These are phyloP conservation scores for Pachyramphus minor DNA, from an alignment of 2,113 vertebrate species.

Conservation along the genomic window DNA sequence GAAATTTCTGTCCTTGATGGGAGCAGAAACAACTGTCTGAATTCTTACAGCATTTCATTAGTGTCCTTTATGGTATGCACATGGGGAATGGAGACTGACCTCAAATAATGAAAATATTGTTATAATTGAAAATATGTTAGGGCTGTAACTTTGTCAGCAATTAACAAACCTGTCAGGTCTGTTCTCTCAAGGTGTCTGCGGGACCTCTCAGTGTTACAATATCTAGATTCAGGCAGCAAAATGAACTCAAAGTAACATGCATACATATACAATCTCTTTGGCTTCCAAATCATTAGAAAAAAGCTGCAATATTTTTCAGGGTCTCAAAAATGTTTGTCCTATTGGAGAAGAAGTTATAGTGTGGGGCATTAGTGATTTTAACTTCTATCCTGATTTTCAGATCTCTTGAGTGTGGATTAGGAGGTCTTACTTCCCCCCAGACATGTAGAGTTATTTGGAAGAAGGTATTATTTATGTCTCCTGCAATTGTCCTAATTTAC, in stretches of 20 bases:
- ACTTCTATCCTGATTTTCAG: not conserved
- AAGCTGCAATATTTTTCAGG: not conserved
- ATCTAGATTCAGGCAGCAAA: not conserved
- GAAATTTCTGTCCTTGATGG: slow-evolving; percentile 19
- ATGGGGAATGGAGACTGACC: not conserved
- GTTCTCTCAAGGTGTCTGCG: not conserved
- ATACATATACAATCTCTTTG: not conserved
- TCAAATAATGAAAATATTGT: not conserved
- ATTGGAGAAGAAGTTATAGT: not conserved
- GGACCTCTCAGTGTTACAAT: not conserved
- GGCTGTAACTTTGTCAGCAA: not conserved
- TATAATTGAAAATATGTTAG: not conserved
- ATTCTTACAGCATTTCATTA: not conserved
- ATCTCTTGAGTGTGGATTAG: not conserved
- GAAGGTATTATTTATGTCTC: not conserved
- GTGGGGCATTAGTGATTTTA: not conserved
- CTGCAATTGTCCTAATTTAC: not conserved
- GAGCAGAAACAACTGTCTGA: slow-evolving; percentile 8
- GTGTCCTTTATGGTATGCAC: not conserved
- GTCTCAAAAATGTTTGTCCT: not conserved
- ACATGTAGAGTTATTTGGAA: not conserved
- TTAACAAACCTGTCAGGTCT: not conserved
- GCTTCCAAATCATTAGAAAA: not conserved
- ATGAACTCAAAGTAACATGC: not conserved
- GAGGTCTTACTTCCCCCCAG: not conserved